Evolutionary conservation across 2,888 invertebrate genomes (phyloP).

Genomic region (Agrotis clavis): DNA sequence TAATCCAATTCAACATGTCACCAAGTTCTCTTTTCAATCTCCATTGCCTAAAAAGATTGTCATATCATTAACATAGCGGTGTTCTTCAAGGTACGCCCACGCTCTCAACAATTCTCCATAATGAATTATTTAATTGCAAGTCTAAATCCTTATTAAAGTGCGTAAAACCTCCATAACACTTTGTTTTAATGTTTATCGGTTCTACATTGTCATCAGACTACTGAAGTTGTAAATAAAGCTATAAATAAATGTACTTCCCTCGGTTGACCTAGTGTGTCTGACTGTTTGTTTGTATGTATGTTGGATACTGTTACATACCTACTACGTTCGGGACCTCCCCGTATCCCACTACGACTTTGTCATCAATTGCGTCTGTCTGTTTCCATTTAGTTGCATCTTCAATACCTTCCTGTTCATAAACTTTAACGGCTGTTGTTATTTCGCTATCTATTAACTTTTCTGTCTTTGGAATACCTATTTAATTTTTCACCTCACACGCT

Average conservation of each 20-base stretch:
- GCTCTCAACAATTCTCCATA: background rate
- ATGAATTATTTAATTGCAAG: background rate
- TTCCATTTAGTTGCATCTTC: conserved; percentile 22
- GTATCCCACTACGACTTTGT: conserved; percentile 16
- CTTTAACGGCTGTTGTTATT: background rate
- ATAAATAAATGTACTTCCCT: background rate
- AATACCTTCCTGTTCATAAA: background rate
- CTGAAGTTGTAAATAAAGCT: background rate
- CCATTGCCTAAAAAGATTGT: too few relatives aligned
- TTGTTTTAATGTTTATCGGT: background rate
- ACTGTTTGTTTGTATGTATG: background rate
- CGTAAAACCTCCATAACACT: background rate
- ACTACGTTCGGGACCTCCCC: conserved; percentile 31
- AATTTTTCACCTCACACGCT: too few relatives aligned
- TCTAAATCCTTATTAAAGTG: too few relatives aligned
- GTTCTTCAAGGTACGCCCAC: background rate
- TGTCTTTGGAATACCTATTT: background rate
- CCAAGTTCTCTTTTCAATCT: background rate
- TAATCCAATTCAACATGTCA: background rate
- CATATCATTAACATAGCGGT: background rate
- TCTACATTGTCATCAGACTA: background rate
- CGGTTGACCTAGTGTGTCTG: background rate
- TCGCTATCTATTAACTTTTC: background rate
- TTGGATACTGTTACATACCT: too few relatives aligned
- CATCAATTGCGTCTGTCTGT: conserved; percentile 19